Percentiles rank a stretch among this genome's conserved stretches.
These are phyloP conservation scores for Mormyrus lacerda DNA, from an alignment of 2,113 vertebrate species.

Conservation along the genomic window DNA sequence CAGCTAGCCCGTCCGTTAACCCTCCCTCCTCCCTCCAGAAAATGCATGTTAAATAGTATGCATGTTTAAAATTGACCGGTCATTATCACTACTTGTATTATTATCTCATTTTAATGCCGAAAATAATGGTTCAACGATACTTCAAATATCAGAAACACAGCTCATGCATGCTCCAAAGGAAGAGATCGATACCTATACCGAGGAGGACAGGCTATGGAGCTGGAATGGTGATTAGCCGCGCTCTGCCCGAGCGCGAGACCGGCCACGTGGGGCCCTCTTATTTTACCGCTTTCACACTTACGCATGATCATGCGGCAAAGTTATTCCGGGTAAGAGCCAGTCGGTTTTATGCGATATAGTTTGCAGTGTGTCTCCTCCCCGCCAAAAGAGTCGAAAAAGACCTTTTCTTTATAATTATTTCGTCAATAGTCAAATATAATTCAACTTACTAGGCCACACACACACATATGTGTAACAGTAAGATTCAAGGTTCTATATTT, in stretches of 20 bases:
- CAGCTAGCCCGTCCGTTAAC: background rate
- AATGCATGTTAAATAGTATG: background rate
- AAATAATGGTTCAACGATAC: background rate
- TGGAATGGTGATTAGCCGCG: background rate
- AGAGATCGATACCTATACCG: background rate
- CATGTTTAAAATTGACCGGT: background rate
- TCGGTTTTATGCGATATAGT: background rate
- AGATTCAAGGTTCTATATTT: too few species aligned
- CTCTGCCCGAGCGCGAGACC: background rate
- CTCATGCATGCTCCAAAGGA: background rate
- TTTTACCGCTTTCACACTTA: background rate
- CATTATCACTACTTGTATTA: background rate
- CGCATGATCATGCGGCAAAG: background rate
- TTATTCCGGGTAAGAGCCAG: background rate
- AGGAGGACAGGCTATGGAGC: background rate
- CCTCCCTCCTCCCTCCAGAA: background rate
- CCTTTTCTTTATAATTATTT: background rate
- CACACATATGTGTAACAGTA: too few species aligned
- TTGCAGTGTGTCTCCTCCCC: background rate
- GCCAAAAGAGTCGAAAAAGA: background rate
- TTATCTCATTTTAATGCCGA: background rate
- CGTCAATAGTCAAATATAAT: background rate
- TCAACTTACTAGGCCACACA: background rate
- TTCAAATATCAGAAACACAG: background rate
- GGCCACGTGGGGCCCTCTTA: background rate